These are phyloP conservation scores for Ips nitidus DNA, from an alignment of 1,140 invertebrate genomes.

Conservation along the genomic window DNA sequence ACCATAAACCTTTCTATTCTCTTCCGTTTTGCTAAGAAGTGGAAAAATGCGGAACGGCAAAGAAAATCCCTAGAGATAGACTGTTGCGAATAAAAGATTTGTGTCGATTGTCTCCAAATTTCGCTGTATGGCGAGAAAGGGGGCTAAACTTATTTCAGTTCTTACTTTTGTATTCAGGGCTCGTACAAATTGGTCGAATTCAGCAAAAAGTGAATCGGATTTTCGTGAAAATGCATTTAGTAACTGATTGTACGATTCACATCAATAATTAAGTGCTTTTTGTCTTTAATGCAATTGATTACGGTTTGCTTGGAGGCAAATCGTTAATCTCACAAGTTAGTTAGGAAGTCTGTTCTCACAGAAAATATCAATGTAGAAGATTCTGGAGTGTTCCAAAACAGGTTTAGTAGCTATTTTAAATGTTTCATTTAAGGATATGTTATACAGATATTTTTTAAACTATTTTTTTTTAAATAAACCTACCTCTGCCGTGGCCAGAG, in stretches of 20 bases:
- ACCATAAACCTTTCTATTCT: constrained; percentile 5
- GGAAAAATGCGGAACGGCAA: background rate
- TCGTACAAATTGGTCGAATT: background rate
- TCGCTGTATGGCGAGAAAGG: background rate
- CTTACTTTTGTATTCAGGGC: background rate
- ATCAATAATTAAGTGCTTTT: no score
- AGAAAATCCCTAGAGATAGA: background rate
- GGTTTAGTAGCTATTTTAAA: no score
- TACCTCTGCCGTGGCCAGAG: constrained; percentile 52
- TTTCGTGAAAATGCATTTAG: no score
- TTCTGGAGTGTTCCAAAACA: no score
- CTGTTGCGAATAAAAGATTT: constrained; percentile 1
- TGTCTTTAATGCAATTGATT: no score
- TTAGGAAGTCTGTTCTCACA: no score
- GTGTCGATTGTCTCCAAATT: background rate
- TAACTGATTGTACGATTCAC: no score
- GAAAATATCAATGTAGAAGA: no score
- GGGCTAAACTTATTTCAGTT: background rate
- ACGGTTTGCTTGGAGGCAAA: no score
- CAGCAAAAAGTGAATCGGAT: background rate
- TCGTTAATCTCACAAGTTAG: no score
- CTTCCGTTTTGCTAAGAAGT: background rate
- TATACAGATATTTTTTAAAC: no score
- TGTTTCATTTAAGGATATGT: no score
- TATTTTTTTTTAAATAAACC: constrained; percentile 15